Conservation (phyloP, 2,888 invertebrate genomes). For the Flexamia atlantica region DNA sequence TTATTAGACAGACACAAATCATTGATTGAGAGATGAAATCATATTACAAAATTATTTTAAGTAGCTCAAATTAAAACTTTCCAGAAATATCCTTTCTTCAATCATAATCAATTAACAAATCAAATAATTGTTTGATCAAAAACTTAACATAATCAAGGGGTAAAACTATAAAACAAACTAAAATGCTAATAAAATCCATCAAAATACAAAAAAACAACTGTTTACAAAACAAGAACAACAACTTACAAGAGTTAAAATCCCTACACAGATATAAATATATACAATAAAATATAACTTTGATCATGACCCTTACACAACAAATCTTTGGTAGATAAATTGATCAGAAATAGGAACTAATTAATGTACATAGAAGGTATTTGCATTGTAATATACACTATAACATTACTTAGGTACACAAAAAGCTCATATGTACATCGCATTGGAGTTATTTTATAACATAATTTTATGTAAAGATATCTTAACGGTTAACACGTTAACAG, state of each 20-base stretch:
- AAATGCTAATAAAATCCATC: background rate
- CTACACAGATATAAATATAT: background rate
- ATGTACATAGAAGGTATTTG: slow-evolving; percentile 20
- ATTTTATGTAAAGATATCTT: slow-evolving; percentile 2
- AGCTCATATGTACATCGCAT: slow-evolving; percentile 21
- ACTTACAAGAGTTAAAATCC: too few relatives aligned
- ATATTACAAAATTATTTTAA: too few relatives aligned
- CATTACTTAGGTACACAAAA: slow-evolving; percentile 15
- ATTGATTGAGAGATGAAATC: too few relatives aligned
- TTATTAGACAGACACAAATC: too few relatives aligned
- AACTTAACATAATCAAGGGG: too few relatives aligned
- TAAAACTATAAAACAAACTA: background rate
- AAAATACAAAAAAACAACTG: background rate
- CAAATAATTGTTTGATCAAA: too few relatives aligned
- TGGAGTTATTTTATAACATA: background rate
- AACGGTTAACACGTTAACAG: background rate
- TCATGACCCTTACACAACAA: slow-evolving; percentile 24
- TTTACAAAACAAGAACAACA: too few relatives aligned
- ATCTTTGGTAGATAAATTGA: slow-evolving; percentile 48
- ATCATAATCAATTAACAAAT: too few relatives aligned
- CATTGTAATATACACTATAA: slow-evolving; percentile 29
- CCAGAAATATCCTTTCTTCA: too few relatives aligned
- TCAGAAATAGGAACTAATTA: slow-evolving; percentile 46
- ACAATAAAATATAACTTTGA: slow-evolving; percentile 28
- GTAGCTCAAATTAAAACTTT: too few relatives aligned